Conservation (phyloP, 2,797 vertebrate species). For the Sebastes nivosus region DNA sequence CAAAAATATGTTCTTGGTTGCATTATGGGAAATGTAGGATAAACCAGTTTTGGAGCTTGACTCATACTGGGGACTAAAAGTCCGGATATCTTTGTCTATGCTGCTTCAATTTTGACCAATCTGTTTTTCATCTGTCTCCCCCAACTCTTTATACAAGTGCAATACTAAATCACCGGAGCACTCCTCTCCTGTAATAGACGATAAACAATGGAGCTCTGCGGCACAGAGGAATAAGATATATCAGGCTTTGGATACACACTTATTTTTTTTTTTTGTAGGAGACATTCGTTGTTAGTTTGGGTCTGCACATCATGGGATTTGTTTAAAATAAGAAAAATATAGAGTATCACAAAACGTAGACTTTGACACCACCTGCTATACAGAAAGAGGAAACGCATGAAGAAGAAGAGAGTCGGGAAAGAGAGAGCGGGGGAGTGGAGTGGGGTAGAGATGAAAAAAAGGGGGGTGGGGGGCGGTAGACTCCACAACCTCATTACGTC, state of each 20-base stretch:
- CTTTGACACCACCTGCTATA: background rate
- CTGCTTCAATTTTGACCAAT: background rate
- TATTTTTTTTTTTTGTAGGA: background rate
- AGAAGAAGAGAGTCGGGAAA: background rate
- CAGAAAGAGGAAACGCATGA: background rate
- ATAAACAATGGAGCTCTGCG: background rate
- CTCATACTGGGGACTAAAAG: no score
- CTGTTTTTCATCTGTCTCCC: background rate
- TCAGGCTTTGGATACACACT: background rate
- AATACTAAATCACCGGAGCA: background rate
- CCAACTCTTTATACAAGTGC: background rate
- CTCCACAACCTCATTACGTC: constrained; percentile 83
- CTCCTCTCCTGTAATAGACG: background rate
- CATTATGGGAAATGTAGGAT: no score
- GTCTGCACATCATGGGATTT: background rate
- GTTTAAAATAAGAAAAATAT: background rate
- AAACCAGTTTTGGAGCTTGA: no score
- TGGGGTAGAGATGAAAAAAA: constrained; percentile 35
- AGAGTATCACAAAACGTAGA: background rate
- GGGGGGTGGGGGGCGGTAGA: constrained; percentile 30
- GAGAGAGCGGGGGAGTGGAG: constrained; percentile 11
- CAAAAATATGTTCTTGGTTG: background rate
- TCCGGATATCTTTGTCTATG: no score
- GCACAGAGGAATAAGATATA: background rate
- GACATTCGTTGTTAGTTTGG: background rate